Percentiles rank a stretch among this genome's conserved stretches.
Conservation (phyloP, 2,888 invertebrate species). For the Ophion ellenae region DNA sequence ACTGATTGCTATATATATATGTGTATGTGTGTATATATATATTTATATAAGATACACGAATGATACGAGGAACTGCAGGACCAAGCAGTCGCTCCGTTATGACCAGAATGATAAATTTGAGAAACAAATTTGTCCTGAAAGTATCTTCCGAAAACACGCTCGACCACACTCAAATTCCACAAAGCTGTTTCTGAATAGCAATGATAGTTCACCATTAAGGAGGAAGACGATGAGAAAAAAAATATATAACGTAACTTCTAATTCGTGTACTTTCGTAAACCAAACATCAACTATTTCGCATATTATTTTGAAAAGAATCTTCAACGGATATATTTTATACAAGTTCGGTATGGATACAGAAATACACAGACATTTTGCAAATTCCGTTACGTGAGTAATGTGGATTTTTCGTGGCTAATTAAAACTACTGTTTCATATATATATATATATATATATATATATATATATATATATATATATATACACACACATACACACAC, state of each 20-base stretch:
- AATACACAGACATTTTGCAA: background rate
- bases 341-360: background rate
- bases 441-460: no score
- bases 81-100: background rate
- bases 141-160: background rate
- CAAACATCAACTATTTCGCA: no score
- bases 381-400: background rate
- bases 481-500: no score
- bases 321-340: background rate
- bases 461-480: no score
- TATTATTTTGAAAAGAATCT: no score
- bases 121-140: background rate
- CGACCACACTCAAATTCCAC: background rate
- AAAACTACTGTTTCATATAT: no score
- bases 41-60: background rate
- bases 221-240: background rate
- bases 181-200: background rate
- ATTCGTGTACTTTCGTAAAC: no score
- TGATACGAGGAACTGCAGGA: constrained; percentile 33
- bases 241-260: no score
- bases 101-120: background rate
- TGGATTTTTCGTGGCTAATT: background rate
- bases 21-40: background rate
- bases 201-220: background rate
- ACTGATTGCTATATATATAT: constrained; percentile 22